Evolutionary conservation across 2,888 invertebrate species (phyloP).

Genomic region (Stenotaenia linearis): DNA sequence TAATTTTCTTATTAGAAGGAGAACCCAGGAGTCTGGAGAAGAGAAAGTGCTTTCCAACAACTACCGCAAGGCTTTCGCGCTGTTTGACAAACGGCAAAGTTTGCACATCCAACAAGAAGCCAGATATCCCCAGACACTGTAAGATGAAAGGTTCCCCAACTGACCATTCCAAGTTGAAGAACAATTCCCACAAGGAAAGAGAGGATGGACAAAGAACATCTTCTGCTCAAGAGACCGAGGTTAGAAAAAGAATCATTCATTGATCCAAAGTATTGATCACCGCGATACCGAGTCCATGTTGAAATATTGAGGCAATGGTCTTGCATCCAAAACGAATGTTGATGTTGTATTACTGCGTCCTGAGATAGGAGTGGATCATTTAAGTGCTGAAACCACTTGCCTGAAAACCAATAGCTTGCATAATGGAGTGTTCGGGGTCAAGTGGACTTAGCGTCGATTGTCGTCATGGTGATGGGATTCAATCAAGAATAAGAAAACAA

Average conservation of each 20-base stretch:
- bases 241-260: not conserved
- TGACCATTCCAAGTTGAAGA: slow-evolving; percentile 1
- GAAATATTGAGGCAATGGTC: not conserved
- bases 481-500: not conserved
- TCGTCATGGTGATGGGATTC: not conserved
- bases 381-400: not conserved
- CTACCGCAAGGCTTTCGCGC: not conserved
- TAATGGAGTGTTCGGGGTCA: not conserved
- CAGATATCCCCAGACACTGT: not conserved
- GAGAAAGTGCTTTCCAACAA: not conserved
- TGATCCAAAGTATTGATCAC: not conserved
- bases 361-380: not conserved
- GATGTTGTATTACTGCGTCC: not conserved
- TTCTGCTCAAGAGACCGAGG: not conserved
- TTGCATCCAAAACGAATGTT: not conserved
- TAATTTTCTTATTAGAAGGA: slow-evolving; percentile 7
- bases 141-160: slow-evolving; percentile 15
- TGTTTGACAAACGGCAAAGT: not conserved
- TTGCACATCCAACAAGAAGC: not conserved
- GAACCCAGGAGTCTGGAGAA: not conserved
- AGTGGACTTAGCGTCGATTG: not conserved
- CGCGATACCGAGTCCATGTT: not conserved
- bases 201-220: slow-evolving; percentile 3
- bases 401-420: not conserved
- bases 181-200: slow-evolving; percentile 2